phyloP scores from a whole-genome alignment of 2,113 vertebrate genomes.

The Hemiprocne comata region DNA sequence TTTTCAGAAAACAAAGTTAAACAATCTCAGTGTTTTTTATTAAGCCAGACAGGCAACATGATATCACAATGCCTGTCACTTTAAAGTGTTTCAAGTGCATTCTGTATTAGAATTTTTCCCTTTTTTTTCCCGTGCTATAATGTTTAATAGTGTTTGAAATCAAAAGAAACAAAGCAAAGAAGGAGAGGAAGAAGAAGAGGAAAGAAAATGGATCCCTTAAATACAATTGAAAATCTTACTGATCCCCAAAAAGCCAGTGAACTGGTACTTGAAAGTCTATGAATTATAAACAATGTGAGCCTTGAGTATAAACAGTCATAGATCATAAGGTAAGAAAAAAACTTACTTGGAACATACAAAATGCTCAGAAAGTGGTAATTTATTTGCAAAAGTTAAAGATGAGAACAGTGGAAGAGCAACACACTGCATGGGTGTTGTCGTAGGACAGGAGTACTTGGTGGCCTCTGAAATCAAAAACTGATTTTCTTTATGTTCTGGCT shows the following conservation, averaged over 20 bases:
- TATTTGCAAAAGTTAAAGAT: background rate
- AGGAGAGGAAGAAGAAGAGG: slow-evolving; percentile 38
- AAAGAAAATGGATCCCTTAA: slow-evolving; percentile 41
- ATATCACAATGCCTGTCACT: slow-evolving; percentile 48
- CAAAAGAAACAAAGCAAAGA: slow-evolving; percentile 23
- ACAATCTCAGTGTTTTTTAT: slow-evolving; percentile 69
- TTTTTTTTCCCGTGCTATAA: slow-evolving; percentile 28
- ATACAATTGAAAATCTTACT: background rate
- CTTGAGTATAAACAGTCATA: slow-evolving; percentile 49
- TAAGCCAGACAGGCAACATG: slow-evolving; percentile 39
- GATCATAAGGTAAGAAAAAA: slow-evolving; percentile 50
- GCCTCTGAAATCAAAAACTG: slow-evolving; percentile 52
- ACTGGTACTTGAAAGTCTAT: slow-evolving; percentile 29
- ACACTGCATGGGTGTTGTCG: background rate
- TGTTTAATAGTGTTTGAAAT: slow-evolving; percentile 53
- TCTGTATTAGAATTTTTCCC: slow-evolving; percentile 68
- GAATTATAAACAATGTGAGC: slow-evolving; percentile 14
- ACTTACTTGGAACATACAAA: background rate
- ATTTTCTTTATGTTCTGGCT: slow-evolving; percentile 34
- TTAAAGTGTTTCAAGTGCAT: slow-evolving; percentile 49
- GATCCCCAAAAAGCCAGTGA: background rate
- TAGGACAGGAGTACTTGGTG: slow-evolving; percentile 6
- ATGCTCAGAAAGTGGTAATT: background rate
- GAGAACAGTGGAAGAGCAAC: background rate
- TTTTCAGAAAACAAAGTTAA: slow-evolving; percentile 69